These are phyloP conservation scores for Cariama cristata DNA, from an alignment of 2,113 vertebrate species.

Conservation along the genomic window DNA sequence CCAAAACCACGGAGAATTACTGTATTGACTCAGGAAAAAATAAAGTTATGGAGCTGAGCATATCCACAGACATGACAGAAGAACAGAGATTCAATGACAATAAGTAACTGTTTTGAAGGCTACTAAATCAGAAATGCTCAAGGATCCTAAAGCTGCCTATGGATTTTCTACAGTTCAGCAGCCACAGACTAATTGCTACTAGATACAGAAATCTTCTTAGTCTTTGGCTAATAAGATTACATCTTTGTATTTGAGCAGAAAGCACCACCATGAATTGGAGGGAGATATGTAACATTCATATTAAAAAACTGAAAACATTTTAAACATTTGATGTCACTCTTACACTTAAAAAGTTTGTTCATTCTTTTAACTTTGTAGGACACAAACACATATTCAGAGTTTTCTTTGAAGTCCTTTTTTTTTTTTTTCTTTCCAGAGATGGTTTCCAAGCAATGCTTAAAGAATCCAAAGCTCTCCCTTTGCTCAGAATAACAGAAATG, in stretches of 20 bases:
- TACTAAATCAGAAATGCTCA: not conserved
- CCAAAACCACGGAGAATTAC: not conserved
- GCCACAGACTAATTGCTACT: not conserved
- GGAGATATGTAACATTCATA: not conserved
- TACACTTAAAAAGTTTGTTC: not conserved
- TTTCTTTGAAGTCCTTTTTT: not conserved
- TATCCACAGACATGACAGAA: not conserved
- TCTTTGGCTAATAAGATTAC: not conserved
- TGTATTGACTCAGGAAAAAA: not conserved
- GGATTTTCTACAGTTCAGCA: not conserved
- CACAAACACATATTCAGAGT: not conserved
- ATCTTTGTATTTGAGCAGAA: not conserved
- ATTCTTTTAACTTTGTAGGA: not conserved
- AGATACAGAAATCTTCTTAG: constrained; percentile 15
- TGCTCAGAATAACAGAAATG: not conserved
- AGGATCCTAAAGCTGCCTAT: not conserved
- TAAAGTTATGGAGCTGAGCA: not conserved
- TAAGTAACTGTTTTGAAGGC: not conserved
- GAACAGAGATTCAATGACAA: not conserved
- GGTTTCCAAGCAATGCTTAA: not conserved
- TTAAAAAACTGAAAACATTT: not conserved
- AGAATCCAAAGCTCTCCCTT: not conserved
- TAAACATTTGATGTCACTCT: not conserved
- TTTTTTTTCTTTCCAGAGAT: not conserved
- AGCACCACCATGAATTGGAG: not conserved